Evolutionary conservation across 1,140 invertebrate species (phyloP).

Genomic region (Drosophila kikkawai): DNA sequence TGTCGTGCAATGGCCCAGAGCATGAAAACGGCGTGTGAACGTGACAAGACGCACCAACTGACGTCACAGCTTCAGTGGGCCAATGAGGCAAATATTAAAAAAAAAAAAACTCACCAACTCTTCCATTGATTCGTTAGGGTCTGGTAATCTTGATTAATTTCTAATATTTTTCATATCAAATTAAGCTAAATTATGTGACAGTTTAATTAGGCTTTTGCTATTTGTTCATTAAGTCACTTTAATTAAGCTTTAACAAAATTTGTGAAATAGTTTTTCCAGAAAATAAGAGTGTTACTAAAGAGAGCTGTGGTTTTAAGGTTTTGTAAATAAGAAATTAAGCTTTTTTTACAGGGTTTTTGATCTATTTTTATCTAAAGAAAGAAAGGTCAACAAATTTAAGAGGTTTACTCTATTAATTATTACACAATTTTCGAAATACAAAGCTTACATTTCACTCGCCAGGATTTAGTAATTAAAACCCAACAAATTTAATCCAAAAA

Average conservation of each 20-base stretch:
- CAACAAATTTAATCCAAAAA: neutral
- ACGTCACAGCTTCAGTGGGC: slow-evolving; percentile 56
- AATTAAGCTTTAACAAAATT: neutral
- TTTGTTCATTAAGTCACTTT: neutral
- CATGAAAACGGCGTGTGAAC: slow-evolving; percentile 60
- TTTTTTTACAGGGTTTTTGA: neutral
- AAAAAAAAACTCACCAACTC: too few relatives aligned
- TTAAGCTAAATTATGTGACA: slow-evolving; percentile 1
- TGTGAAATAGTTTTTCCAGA: slow-evolving; percentile 6
- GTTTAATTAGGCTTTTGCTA: neutral
- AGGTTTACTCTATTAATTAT: neutral
- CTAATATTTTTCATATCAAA: neutral
- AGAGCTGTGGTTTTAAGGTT: neutral
- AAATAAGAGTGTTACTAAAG: neutral
- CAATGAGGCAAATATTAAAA: neutral
- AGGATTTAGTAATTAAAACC: slow-evolving; percentile 3
- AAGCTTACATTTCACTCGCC: slow-evolving; percentile 1
- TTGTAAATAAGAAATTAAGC: neutral
- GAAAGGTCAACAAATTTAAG: neutral
- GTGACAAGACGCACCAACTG: slow-evolving; percentile 67
- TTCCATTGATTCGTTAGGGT: slow-evolving; percentile 3
- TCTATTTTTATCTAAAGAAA: neutral
- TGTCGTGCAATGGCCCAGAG: slow-evolving; percentile 65
- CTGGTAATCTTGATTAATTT: neutral
- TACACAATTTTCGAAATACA: neutral